Conservation (phyloP, 37 sponge, comb jelly and placozoan species). For the Halichondria panicea region DNA sequence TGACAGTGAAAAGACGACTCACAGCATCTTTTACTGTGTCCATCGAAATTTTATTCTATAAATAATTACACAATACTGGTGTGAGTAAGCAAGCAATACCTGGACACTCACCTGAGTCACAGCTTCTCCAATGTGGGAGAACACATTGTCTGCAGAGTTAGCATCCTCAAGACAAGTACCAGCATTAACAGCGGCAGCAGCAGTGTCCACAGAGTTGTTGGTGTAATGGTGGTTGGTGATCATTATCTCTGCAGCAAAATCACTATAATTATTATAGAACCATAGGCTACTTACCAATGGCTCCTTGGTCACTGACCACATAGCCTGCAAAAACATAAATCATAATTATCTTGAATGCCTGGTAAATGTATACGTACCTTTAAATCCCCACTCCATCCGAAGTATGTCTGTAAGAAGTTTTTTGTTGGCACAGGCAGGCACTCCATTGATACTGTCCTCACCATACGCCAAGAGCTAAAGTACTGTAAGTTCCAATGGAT, state of each 20-base stretch:
- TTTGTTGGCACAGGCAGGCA: conserved; percentile 17
- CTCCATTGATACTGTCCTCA: conserved; percentile 5
- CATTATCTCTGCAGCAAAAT: conserved; percentile 29
- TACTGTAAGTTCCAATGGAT: neutral
- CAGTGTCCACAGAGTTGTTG: conserved; percentile 8
- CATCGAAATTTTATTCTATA: conserved; percentile 23
- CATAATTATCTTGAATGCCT: neutral
- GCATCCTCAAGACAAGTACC: no score
- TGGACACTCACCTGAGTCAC: conserved; percentile 7
- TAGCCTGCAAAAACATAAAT: conserved; percentile 35
- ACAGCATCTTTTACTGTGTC: conserved; percentile 46
- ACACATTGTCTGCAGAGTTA: conserved; percentile 36
- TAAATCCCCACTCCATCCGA: conserved; percentile 53
- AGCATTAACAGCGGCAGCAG: conserved; percentile 52
- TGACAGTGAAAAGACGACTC: conserved; percentile 43
- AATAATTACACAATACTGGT: neutral
- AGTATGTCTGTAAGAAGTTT: conserved; percentile 56
- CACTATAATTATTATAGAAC: neutral
- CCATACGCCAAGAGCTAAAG: neutral
- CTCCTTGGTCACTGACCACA: conserved; percentile 73
- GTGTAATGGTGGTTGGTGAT: conserved; percentile 49
- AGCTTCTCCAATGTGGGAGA: conserved; percentile 45
- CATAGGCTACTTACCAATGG: conserved; percentile 34
- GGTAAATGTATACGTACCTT: neutral
- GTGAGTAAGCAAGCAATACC: neutral